Conservation (phyloP, 2,888 invertebrate genomes). For the Drosophila paucipuncta region DNA sequence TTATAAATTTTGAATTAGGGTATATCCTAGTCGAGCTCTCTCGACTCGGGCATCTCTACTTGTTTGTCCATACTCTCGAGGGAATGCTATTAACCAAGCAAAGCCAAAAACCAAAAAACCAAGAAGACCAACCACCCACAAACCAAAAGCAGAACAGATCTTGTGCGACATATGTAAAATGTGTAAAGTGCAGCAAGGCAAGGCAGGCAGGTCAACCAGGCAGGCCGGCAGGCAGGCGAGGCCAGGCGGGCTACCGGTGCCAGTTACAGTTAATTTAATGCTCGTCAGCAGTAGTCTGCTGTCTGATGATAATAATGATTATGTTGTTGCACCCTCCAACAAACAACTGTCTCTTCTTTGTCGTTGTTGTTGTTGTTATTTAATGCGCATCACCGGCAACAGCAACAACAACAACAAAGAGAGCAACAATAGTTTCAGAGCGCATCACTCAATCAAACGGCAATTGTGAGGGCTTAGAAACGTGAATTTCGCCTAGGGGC, state of each 20-base stretch:
- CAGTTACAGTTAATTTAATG: constrained; percentile 81
- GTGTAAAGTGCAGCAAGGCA: constrained; percentile 83
- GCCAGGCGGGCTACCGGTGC: constrained; percentile 31
- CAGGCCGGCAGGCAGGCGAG: not conserved
- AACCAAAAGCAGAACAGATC: constrained; percentile 37
- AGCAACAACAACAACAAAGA: constrained; percentile 18
- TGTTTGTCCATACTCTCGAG: constrained; percentile 41
- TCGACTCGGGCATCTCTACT: not conserved
- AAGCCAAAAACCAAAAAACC: constrained; percentile 20
- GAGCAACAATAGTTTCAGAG: constrained; percentile 8
- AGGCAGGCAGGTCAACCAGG: not conserved
- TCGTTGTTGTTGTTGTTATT: constrained; percentile 27
- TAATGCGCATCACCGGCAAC: constrained; percentile 50
- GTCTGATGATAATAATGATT: constrained; percentile 31
- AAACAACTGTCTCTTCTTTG: constrained; percentile 6
- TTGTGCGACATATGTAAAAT: constrained; percentile 84
- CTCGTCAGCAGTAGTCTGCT: constrained; percentile 59
- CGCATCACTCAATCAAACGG: constrained; percentile 84
- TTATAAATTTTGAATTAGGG: too few relatives aligned
- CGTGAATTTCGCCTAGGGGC: constrained; percentile 29
- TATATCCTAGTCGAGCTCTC: not conserved
- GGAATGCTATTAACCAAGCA: constrained; percentile 56
- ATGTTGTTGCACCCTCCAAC: constrained; percentile 52
- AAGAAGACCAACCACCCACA: constrained; percentile 50
- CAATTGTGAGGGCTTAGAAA: constrained; percentile 81